Evolutionary conservation across 2,113 vertebrate species (phyloP), one percentile per base, ranked within the genome.

Genomic region (Polyodon spathula): DNA sequence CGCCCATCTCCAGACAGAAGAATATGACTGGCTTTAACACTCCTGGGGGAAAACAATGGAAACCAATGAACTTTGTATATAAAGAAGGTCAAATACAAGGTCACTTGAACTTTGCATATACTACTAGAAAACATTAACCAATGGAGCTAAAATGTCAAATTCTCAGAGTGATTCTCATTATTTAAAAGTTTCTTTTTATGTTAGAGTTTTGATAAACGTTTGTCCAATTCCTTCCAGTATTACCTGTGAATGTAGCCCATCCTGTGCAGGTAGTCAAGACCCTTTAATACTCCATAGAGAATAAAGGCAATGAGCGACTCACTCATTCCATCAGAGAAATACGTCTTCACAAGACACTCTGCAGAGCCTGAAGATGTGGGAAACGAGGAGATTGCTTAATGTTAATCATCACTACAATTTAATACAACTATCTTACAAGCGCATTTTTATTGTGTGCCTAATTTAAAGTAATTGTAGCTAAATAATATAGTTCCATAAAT

Each of bases 161-260:
- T 27, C 27, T 27, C 27, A 27, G 27, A 1, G 27, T 3, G 27
- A 3, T 27, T 27, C 27, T 27, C 2, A 27, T 27, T 27, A 27
- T 27, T 27, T 27, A 1, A n/a, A n/a, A 27, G 27, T 27, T 27
- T 27, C 27, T 3, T 3, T 27, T 27, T 27, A 27, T 27, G 27
- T 27, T 27, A 27, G n/a, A n/a, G 27, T 27, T 27, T 27, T 27
- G 27, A 3, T 27, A 27, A 27, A 27, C 27, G 27, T 27, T 27
- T 27, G 27, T 27, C 27, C 27, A 27, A 27, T 27, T 27, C 27
- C 27, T 27, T 27, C 16, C 57, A 41, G 10, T 5, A 48, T 69
- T 79, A 99, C 95, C 96, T 91, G 86, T 99, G 95, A 79, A 98
- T 91, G 57, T 89, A 98, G 76, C 93, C 92, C 63, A 95, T 96